A percentile compares a stretch with the other conserved stretches of the same genome.
Evolutionary conservation across 1,140 invertebrate species (phyloP).

Genomic region (Drosophila azteca): DNA sequence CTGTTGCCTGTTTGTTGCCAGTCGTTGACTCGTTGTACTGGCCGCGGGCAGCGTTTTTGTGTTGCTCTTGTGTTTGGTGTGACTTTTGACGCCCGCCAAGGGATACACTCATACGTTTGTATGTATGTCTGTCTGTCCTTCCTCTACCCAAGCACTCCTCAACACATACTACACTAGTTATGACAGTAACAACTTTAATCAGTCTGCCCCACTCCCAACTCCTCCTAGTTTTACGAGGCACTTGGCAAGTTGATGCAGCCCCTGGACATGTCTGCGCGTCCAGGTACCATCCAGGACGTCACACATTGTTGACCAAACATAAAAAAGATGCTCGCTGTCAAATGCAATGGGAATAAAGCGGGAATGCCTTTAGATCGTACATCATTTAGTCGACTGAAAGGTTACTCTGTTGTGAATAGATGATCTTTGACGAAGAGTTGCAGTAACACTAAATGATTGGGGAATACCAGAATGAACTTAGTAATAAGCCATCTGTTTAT

Average conservation of each 20-base stretch:
- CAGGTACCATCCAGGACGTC: slow-evolving; percentile 29
- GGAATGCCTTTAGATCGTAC: background rate
- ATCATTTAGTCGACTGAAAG: background rate
- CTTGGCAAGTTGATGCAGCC: slow-evolving; percentile 51
- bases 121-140: slow-evolving; percentile 1
- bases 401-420: too few species aligned
- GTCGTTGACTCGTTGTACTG: background rate
- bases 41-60: slow-evolving; percentile 50
- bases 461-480: too few species aligned
- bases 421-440: too few species aligned
- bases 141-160: background rate
- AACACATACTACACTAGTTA: slow-evolving; percentile 36
- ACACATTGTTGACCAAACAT: slow-evolving; percentile 71
- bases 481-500: too few species aligned
- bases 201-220: slow-evolving; percentile 15
- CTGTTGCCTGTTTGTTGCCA: slow-evolving; percentile 32
- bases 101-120: slow-evolving; percentile 1
- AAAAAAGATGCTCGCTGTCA: slow-evolving; percentile 46
- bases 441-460: too few species aligned
- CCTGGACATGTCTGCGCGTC: slow-evolving; percentile 20
- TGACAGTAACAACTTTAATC: slow-evolving; percentile 59
- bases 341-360: slow-evolving; percentile 19
- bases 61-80: slow-evolving; percentile 41
- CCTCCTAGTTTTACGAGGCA: slow-evolving; percentile 50
- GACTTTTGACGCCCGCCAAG: slow-evolving; percentile 49